Evolutionary conservation across 2,888 invertebrate genomes (phyloP).

Genomic region (Dolichopus griseipennis): DNA sequence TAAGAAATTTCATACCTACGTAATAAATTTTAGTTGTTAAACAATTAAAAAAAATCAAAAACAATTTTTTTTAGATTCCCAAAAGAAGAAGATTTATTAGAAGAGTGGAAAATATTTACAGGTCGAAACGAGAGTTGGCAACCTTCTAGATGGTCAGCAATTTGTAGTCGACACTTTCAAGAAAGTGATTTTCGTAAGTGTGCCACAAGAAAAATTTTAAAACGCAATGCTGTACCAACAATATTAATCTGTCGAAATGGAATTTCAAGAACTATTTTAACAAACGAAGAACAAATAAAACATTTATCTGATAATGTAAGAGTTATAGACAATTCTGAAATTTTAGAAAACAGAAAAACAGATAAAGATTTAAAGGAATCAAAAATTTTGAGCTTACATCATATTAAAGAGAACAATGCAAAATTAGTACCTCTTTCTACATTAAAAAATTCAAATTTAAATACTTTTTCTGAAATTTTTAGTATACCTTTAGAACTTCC

Average conservation of each 20-base stretch:
- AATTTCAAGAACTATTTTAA: neutral
- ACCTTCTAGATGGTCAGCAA: neutral
- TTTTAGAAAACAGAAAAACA: neutral
- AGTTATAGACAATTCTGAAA: neutral
- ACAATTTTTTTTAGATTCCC: neutral
- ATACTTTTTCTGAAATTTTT: neutral
- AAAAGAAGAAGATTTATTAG: neutral
- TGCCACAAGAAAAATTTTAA: conserved; percentile 15
- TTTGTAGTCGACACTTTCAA: neutral
- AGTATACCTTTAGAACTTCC: neutral
- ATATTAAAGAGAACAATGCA: neutral
- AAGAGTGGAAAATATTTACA: neutral
- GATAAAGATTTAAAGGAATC: neutral
- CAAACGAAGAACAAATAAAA: neutral
- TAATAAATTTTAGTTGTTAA: neutral
- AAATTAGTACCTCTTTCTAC: neutral
- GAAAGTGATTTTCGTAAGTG: neutral
- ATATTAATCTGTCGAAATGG: neutral
- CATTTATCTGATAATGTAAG: neutral
- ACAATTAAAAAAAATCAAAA: neutral
- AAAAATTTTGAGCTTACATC: neutral
- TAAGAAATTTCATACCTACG: conserved; percentile 23
- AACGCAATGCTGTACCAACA: conserved; percentile 13
- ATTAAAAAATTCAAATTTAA: neutral
- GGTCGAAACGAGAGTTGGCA: neutral